A percentile compares a stretch with the other conserved stretches of the same genome.
phyloP scores from a whole-genome alignment of 1,140 invertebrate species.

The Euwallacea fornicatus region DNA sequence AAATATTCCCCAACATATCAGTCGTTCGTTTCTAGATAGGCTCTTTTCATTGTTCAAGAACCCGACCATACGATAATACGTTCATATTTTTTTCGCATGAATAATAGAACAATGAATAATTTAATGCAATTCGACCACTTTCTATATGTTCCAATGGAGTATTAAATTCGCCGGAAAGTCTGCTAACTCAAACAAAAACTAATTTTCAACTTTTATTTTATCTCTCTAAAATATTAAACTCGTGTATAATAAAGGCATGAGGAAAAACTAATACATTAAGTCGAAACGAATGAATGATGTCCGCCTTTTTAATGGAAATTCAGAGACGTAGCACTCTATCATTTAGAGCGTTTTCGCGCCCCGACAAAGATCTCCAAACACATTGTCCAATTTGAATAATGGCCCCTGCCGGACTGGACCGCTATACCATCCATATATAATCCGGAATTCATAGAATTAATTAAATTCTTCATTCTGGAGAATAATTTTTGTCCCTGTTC shows the following conservation, averaged over 20 bases:
- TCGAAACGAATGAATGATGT: conserved; percentile 10
- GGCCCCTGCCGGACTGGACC: conserved; percentile 21
- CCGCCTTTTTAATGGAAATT: conserved; percentile 19
- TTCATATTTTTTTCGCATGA: too few species aligned
- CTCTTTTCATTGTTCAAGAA: too few species aligned
- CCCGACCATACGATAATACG: too few species aligned
- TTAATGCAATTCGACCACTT: too few species aligned
- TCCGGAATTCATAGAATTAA: conserved; percentile 34
- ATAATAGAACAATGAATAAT: too few species aligned
- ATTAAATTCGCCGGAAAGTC: too few species aligned
- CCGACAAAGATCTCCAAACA: conserved; percentile 39
- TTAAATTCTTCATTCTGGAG: conserved; percentile 31
- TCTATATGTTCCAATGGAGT: too few species aligned
- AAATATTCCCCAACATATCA: too few species aligned
- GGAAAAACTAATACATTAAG: conserved; percentile 2
- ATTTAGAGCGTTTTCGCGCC: conserved; percentile 33
- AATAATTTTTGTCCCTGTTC: conserved; percentile 27
- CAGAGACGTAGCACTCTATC: conserved; percentile 27
- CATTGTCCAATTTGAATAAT: conserved; percentile 40
- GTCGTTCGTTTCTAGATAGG: too few species aligned
- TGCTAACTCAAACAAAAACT: too few species aligned
- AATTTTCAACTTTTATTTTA: too few species aligned
- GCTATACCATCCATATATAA: conserved; percentile 32
- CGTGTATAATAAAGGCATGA: neutral
- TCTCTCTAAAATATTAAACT: too few species aligned